Base-by-base conservation (phyloP, 2,113 vertebrate species). In the Heterotis niloticus region DNA sequence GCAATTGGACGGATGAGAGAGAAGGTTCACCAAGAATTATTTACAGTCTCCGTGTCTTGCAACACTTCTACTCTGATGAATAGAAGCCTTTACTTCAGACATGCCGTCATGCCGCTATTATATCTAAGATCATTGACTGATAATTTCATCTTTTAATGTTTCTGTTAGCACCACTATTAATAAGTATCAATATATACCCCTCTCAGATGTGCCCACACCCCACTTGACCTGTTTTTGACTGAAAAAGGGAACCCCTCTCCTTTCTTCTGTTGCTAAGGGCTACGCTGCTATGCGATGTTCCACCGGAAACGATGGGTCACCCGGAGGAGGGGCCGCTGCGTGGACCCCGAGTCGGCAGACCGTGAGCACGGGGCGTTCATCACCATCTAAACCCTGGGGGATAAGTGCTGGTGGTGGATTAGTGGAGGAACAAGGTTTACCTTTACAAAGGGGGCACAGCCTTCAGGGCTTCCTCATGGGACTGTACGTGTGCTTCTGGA, bases 251-350 rank as follows among this genome's bases (percentile, higher is more conserved):
- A 44, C 34, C 34, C 34, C 34, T 44, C 34, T 65, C 65, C 54
- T n/a, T n/a, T 10, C 18, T 1, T 73, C 12, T 79, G 71, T 77
- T 72, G 5, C 34, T 0, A 52, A 96, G 95, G 94, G 52, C 88
- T 96, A 7, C 94, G 94, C 77, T 96, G 95, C 76, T 95, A 93
- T 0, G 93, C 93, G 85, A 95, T 93, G 85, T 94, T 93, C 85
- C 95, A 96, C 85, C 91, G 93, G 81, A 93, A 94, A 85, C 88
- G 93, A 26, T 89, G 92, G 67, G 93, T 96, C 81, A 94, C 91
- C 0, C 87, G 91, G 51, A 91, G 92, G 84, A 94, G 93, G 86
- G 95, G 95, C 59, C 92, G 94, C 71, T 96, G 95, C 0, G 93
- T 95, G 84, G 94, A 95, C 75, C 93, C 94, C 0, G 92, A 94